phyloP scores from a whole-genome alignment of 2,888 invertebrate genomes.

The Bursaphelenchus okinawaensis region DNA sequence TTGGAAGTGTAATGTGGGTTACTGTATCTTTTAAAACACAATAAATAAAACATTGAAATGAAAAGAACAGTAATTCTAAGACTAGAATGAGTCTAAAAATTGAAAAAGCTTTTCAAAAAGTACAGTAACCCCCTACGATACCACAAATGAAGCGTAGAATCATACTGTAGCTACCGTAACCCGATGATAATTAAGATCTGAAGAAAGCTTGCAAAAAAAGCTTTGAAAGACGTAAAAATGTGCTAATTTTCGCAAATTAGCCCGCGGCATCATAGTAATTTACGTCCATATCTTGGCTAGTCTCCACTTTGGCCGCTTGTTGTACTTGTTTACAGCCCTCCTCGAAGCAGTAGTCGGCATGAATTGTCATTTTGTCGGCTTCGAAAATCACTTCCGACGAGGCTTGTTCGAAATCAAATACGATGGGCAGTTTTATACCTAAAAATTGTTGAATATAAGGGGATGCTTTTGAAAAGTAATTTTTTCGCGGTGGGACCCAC shows the following conservation, averaged over 20 bases:
- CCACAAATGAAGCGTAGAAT: no score
- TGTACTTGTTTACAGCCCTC: conserved; percentile 36
- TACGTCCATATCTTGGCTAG: conserved; percentile 44
- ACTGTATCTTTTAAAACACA: no score
- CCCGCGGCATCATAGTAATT: conserved; percentile 51
- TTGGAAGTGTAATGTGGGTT: no score
- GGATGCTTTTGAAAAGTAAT: neutral
- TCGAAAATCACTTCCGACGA: conserved; percentile 45
- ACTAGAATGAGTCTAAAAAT: no score
- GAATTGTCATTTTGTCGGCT: conserved; percentile 42
- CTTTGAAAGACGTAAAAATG: neutral
- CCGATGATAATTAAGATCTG: no score
- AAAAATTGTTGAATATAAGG: neutral
- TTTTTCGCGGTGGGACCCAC: no score
- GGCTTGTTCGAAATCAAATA: conserved; percentile 54
- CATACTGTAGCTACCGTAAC: no score
- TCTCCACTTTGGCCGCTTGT: conserved; percentile 21
- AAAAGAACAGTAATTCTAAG: no score
- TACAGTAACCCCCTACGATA: no score
- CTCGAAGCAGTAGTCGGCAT: conserved; percentile 54
- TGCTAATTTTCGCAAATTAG: neutral
- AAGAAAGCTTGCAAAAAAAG: neutral
- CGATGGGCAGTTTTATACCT: conserved; percentile 53
- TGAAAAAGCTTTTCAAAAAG: no score
- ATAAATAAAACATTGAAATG: no score